Conservation (phyloP, 2,113 vertebrate genomes). For the Chamaetylas fuelleborni region DNA sequence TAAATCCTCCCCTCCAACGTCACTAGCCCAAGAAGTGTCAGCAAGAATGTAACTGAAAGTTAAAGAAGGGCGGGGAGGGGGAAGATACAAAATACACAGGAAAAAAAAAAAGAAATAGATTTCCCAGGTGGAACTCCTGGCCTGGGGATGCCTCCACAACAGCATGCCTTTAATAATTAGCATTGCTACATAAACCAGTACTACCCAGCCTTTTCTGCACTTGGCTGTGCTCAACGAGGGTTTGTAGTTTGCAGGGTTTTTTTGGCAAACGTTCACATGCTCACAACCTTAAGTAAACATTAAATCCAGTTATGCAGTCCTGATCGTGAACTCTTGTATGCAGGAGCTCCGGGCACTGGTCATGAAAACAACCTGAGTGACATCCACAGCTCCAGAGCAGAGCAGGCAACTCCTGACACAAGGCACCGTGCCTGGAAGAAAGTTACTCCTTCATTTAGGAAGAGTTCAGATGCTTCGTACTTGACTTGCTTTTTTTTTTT, state of each 20-base stretch:
- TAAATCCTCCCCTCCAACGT: background rate
- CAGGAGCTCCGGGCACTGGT: background rate
- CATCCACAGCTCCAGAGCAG: background rate
- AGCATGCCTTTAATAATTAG: background rate
- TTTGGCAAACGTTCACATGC: slow-evolving; percentile 56
- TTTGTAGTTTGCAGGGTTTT: slow-evolving; percentile 51
- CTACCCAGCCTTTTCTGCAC: background rate
- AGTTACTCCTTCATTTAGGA: background rate
- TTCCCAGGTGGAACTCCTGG: background rate
- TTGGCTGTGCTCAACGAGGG: background rate
- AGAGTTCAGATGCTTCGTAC: background rate
- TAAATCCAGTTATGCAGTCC: slow-evolving; percentile 41
- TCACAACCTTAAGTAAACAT: slow-evolving; percentile 66
- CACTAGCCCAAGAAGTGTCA: rapidly evolving
- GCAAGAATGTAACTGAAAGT: background rate
- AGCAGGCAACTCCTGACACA: background rate
- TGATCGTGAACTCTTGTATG: slow-evolving; percentile 32
- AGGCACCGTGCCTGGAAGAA: background rate
- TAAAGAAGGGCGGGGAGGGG: background rate
- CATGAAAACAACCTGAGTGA: background rate
- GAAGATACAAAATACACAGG: background rate
- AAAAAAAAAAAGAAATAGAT: background rate
- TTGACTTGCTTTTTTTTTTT: background rate
- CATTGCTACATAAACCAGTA: slow-evolving; percentile 1
- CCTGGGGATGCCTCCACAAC: background rate